Base-by-base conservation (phyloP, 2,888 invertebrate genomes). In the Dynastes tityus region DNA sequence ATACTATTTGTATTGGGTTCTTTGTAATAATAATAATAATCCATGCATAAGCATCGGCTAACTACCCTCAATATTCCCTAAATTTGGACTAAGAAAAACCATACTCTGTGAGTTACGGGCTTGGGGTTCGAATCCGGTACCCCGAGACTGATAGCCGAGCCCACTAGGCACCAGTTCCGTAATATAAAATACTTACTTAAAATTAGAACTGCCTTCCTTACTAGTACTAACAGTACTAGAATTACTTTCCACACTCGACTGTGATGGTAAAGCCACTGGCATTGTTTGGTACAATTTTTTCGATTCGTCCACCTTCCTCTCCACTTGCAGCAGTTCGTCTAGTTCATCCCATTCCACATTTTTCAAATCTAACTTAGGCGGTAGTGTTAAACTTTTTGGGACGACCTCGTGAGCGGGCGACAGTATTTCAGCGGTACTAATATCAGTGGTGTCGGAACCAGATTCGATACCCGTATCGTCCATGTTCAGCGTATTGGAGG, bases 201-300 rank as follows among this genome's bases (percentile, higher is more conserved):
- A 79, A 70, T 11, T 29, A 61, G 63, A 27, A 65, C 51, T 77
- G 27, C 53, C 79, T 55, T 77, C 73, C 27, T 76, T 76, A 75
- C 78, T 81, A 53, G 53, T 76, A 75, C 80, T 81, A 32, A 65
- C 70, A 65, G 55, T 63, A 27, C 83, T 83, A 45, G 84, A 84
- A 81, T 81, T 85, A 82, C 86, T 89, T 79, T 89, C 89, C 82
- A 87, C 87, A 82, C 89, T 90, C 74, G 88, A 88, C 83, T 91
- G 91, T 11, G 92, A 92, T 11, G 91, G 90, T 67, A 93, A 88
- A 80, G 91, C 91, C 71, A 91, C 89, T 0, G 94, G 94, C 93
- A 94, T 92, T 22, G 94, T 94, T 88, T 92, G 93, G 86, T 94
- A 94, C 45, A 92, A 87, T 85, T 93, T 93, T 65, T 92, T 92